Percentiles rank a stretch among this genome's conserved stretches.
Evolutionary conservation across 1,140 invertebrate genomes (phyloP).

Genomic region (Sminthurides bifidus): DNA sequence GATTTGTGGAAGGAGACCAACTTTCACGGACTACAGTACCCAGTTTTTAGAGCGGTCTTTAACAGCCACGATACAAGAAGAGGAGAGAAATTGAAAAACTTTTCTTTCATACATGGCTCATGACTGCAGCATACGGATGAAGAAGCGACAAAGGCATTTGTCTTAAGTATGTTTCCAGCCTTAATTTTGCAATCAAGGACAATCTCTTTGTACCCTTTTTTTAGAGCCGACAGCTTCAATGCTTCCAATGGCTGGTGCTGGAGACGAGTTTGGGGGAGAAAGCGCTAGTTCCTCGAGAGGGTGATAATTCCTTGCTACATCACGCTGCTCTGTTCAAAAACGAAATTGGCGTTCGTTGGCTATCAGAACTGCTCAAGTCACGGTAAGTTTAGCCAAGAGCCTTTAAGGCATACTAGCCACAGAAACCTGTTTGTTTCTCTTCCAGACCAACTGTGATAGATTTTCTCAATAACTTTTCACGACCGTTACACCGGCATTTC

Average conservation of each 20-base stretch:
- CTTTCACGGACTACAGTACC: neutral
- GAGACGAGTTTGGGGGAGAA: slow-evolving; percentile 33
- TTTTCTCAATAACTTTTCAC: neutral
- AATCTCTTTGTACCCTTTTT: slow-evolving; percentile 14
- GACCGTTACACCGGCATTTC: too few species aligned
- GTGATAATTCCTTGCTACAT: slow-evolving; percentile 37
- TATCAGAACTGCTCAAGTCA: slow-evolving; percentile 8
- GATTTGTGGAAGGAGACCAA: neutral
- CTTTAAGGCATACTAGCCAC: neutral
- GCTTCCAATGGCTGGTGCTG: slow-evolving; percentile 38
- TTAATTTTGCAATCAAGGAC: neutral
- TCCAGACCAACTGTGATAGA: neutral
- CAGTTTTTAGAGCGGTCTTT: neutral
- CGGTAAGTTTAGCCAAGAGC: neutral
- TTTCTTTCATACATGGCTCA: too few species aligned
- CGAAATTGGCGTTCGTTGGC: slow-evolving; percentile 24
- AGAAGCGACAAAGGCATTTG: neutral
- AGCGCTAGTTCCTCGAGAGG: slow-evolving; percentile 28
- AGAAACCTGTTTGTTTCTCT: neutral
- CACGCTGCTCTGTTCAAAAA: slow-evolving; percentile 38
- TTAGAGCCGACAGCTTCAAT: slow-evolving; percentile 35
- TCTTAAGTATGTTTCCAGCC: neutral
- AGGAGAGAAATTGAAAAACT: neutral
- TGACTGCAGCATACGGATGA: too few species aligned
- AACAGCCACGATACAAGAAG: neutral